Base-by-base conservation (phyloP, 2,113 vertebrate species). In the Rhegmatorhina hoffmannsi region DNA sequence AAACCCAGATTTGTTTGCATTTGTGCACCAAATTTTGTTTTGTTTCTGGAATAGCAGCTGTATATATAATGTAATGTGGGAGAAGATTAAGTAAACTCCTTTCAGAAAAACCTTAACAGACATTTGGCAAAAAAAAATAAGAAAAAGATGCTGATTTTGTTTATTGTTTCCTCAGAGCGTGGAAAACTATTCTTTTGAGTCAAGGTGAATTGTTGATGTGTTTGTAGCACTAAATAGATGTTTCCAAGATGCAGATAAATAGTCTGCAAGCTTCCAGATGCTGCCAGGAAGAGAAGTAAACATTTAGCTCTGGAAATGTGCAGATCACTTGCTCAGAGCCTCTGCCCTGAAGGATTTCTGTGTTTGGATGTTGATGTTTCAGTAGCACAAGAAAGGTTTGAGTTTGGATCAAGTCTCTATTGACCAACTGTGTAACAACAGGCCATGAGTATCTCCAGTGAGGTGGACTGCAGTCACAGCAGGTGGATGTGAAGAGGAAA, bases 21-120 rank as follows among this genome's bases (percentile, higher is more conserved):
- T 92, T 87, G 44, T 52, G 60, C 74, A 84, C 58, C 21, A 47
- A 87, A 60, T 80, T 92, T 83, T 95, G 43, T 82, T 94, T 94
- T 87, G 66, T 95, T 90, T 88, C 86, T 95, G 86, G 60, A 94
- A 84, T 84, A 69, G 63, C 72, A 83, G n/a, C 85, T 95, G 67
- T 62, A 60, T 88, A 50, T 83, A 58, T 89, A 86, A 60, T 53
- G 47, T 40, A 69, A 28, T 1, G 3, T 56, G n/a, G 59, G 80
- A 90, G 90, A 89, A 89, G 56, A 86, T 72, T 50, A 87, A 72
- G 46, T 44, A 72, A 92, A 69, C 16, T 53, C 24, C 44, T 72
- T 95, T 95, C 73, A 84, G 72, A 86, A 90, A 93, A 92, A 63
- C 67, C 94, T 68, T 90, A 84, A 62, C 46, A 91, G 52, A 50